phyloP scores from a whole-genome alignment of 2,113 vertebrate genomes.

The Poecile atricapillus region DNA sequence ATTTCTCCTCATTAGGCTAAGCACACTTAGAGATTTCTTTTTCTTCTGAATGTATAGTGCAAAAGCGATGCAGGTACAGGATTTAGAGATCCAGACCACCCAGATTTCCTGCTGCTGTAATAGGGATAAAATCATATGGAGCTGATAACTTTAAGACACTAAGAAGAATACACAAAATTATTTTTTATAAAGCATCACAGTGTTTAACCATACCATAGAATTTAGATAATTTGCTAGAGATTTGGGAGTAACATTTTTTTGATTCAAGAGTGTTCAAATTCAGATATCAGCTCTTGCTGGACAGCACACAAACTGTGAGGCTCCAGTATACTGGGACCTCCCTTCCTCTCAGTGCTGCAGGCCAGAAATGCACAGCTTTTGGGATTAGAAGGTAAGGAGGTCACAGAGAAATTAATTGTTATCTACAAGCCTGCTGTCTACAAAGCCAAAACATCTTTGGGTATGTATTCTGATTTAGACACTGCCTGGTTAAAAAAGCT shows the following conservation, averaged over 20 bases:
- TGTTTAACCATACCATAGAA: not conserved
- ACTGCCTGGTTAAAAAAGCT: not conserved
- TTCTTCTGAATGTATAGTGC: not conserved
- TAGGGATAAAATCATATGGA: not conserved
- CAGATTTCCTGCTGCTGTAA: not conserved
- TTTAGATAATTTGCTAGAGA: not conserved
- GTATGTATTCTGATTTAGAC: not conserved
- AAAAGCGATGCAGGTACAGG: not conserved
- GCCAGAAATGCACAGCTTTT: not conserved
- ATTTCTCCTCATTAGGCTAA: not conserved
- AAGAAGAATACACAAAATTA: not conserved
- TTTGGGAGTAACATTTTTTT: not conserved
- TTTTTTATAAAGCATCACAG: not conserved
- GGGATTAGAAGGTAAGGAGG: not conserved
- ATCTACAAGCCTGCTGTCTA: not conserved
- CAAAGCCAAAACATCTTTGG: not conserved
- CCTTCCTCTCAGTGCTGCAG: not conserved
- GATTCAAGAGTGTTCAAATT: not conserved
- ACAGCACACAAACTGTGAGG: not conserved
- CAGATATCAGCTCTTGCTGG: not conserved
- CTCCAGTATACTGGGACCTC: not conserved
- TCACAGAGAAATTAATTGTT: not conserved
- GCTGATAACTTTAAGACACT: not conserved
- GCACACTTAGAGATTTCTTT: not conserved
- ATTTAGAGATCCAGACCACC: not conserved